Percentiles rank a stretch among this genome's conserved stretches.
Evolutionary conservation across 2,888 invertebrate species (phyloP).

Genomic region (Drepana falcataria): DNA sequence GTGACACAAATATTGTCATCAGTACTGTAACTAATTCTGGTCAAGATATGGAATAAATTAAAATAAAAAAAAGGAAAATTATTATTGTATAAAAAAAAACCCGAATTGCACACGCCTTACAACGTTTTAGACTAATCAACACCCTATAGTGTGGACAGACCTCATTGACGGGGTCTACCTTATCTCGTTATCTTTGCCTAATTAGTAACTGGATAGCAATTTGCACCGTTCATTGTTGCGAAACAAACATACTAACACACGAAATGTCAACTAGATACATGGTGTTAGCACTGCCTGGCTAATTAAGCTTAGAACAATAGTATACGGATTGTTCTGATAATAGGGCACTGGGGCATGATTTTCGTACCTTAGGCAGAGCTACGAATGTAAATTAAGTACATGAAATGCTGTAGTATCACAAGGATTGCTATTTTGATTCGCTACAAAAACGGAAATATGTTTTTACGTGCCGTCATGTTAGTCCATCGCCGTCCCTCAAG

Average conservation of each 20-base stretch:
- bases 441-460: too few relatives aligned
- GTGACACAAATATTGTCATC: too few relatives aligned
- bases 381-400: too few relatives aligned
- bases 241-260: conserved; percentile 52
- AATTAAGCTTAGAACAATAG: conserved; percentile 58
- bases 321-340: conserved; percentile 23
- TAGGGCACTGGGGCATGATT: conserved; percentile 9
- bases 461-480: too few relatives aligned
- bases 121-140: conserved; percentile 7
- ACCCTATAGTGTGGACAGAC: conserved; percentile 16
- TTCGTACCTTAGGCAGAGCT: background rate
- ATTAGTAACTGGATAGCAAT: conserved; percentile 61
- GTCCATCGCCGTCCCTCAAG: too few relatives aligned
- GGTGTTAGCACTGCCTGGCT: conserved; percentile 50
- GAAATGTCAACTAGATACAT: conserved; percentile 62
- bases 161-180: conserved; percentile 12
- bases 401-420: too few relatives aligned
- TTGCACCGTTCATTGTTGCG: conserved; percentile 52
- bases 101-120: too few relatives aligned
- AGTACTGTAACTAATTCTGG: too few relatives aligned
- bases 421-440: too few relatives aligned
- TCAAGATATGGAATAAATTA: too few relatives aligned
- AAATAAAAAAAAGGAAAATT: too few relatives aligned
- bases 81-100: too few relatives aligned
- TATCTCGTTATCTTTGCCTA: conserved; percentile 34